Conservation (phyloP, 2,888 invertebrate species). For the Ametastegia equiseti region DNA sequence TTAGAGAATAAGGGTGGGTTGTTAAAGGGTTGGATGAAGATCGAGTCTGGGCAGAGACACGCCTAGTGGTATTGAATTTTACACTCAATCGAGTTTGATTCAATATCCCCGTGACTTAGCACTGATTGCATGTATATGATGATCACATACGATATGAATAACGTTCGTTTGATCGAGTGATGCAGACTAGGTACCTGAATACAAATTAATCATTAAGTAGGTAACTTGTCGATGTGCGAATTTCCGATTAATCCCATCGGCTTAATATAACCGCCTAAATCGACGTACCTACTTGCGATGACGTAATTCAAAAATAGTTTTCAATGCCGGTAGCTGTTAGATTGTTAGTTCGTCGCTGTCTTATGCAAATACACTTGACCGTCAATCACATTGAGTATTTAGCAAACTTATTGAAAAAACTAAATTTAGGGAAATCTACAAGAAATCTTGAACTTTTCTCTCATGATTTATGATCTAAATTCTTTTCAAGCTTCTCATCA, state of each 20-base stretch:
- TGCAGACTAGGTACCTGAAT: not conserved
- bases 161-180: not conserved
- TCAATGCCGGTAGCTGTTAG: constrained; percentile 12
- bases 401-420: too few species aligned
- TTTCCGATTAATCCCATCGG: constrained; percentile 11
- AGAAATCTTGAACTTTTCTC: too few species aligned
- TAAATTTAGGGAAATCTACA: too few species aligned
- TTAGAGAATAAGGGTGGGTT: not conserved
- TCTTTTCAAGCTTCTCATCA: too few species aligned
- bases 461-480: too few species aligned
- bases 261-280: not conserved
- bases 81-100: constrained; percentile 14
- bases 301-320: constrained; percentile 17
- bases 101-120: not conserved
- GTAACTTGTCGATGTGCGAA: not conserved
- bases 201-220: not conserved
- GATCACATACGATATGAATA: not conserved
- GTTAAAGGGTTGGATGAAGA: not conserved
- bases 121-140: not conserved
- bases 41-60: constrained; percentile 16
- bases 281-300: not conserved
- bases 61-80: constrained; percentile 25
- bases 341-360: constrained; percentile 7
- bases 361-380: not conserved
- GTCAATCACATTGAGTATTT: too few species aligned